A percentile compares a stretch with the other conserved stretches of the same genome.
Conservation (phyloP, 2,113 vertebrate genomes). For the Phoxinus phoxinus region DNA sequence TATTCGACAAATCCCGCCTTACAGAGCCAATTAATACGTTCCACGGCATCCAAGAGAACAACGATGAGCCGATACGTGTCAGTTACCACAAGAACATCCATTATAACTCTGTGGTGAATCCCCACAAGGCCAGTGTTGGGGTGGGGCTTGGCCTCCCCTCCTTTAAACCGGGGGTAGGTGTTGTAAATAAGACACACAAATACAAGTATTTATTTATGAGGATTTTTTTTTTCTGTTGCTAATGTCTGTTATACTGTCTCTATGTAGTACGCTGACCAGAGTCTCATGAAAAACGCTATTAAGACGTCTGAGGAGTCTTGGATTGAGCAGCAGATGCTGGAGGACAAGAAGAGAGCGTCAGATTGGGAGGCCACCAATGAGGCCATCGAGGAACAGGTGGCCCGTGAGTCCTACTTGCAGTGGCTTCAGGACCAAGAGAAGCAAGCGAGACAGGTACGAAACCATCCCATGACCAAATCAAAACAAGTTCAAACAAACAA, state of each 20-base stretch:
- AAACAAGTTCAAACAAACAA: neutral
- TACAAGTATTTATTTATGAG: neutral
- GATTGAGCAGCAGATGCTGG: conserved; percentile 97
- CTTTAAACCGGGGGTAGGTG: conserved; percentile 89
- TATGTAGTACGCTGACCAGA: conserved; percentile 85
- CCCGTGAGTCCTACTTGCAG: conserved; percentile 90
- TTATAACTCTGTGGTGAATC: conserved; percentile 97
- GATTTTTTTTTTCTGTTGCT: too few species aligned
- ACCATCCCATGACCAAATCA: neutral
- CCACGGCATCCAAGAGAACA: conserved; percentile 93
- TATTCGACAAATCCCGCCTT: neutral
- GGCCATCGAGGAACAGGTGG: conserved; percentile 94
- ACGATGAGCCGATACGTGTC: conserved; percentile 93
- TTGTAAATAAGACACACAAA: neutral
- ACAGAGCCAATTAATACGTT: conserved; percentile 96
- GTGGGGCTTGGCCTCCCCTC: conserved; percentile 91
- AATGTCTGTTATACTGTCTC: neutral
- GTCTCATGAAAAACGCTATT: conserved; percentile 94
- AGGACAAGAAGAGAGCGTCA: conserved; percentile 92
- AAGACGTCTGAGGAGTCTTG: conserved; percentile 95
- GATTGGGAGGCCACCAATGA: conserved; percentile 97
- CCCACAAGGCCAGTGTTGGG: conserved; percentile 93
- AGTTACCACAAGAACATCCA: conserved; percentile 96
- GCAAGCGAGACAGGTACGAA: conserved; percentile 85
- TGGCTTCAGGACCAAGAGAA: conserved; percentile 95